Evolutionary conservation across 2,113 vertebrate genomes (phyloP), one percentile per base, ranked within the genome.

Genomic region (Bostrychus sinensis): DNA sequence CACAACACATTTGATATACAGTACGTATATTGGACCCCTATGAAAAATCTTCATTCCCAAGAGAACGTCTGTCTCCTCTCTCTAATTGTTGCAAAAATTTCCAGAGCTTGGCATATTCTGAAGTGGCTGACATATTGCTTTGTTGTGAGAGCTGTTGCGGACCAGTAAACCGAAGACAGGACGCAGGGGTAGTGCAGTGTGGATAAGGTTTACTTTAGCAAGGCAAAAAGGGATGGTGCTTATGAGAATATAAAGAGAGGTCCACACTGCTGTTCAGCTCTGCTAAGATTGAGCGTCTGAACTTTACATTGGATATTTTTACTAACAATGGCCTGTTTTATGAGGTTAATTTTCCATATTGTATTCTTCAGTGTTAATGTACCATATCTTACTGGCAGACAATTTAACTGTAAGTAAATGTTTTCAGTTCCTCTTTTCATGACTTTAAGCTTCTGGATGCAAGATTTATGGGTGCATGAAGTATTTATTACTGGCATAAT

Each of bases 381-480:
- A 28, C 9, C 51, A 43, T 22, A 51, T 32, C 41, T 72, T 55
- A 5, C 51, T 25, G 59, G 78, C 57, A 69, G 76, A 26, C 17
- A 36, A 45, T 39, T 84, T 1, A 77, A 79, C 20, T 11, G 88
- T 88, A 56, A 88, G 88, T 88, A 55, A 17, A 37, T 0, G 0
- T n/a, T 16, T 23, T 34, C 20, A 37, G 3, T 36, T 11, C 19
- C n/a, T 32, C 22, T 12, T 6, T 48, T 32, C 30, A 32, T 1
- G 8, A 2, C 3, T 32, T 32, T 32, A 32, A 32, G n/a, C n/a
- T n/a, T 32, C 30, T 32, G 30, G 5, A 25, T 16, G 1, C 2
- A 7, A 7, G 14, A n/a, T 2, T 48, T 25, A 25, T 26, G 5
- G 23, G 22, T 16, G 22, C 23, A 50, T 54, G 1, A 32, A 54